A percentile compares a stretch with the other conserved stretches of the same genome.
Conservation (phyloP, 2,888 invertebrate species). For the Omphaloscelis lunosa region DNA sequence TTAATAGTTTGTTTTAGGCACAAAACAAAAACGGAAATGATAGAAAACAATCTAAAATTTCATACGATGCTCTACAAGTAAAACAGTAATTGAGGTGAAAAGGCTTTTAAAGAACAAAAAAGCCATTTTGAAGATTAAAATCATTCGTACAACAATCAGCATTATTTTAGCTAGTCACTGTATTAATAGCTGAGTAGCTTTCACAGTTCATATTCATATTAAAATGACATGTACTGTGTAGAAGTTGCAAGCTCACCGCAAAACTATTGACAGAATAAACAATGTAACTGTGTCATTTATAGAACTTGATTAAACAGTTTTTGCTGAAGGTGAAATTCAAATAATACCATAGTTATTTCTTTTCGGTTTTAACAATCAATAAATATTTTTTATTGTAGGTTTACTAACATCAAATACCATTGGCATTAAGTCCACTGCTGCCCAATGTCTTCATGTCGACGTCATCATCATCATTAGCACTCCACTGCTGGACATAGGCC, state of each 20-base stretch:
- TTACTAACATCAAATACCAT: not conserved
- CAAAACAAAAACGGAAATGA: not conserved
- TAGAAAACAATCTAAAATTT: not conserved
- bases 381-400: not conserved
- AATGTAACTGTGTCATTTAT: not conserved
- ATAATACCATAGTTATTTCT: not conserved
- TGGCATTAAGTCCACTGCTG: not conserved
- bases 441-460: not conserved
- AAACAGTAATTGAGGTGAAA: not conserved
- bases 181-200: conserved; percentile 3
- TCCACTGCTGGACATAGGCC: no score
- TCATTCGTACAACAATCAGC: not conserved
- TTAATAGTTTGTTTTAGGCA: no score
- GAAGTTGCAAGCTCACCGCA: not conserved
- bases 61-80: not conserved
- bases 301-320: not conserved
- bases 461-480: no score
- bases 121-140: conserved; percentile 10
- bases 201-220: not conserved
- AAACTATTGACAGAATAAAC: not conserved
- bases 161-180: conserved; percentile 21
- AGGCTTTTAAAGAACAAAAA: not conserved
- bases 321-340: not conserved
- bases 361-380: not conserved
- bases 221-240: not conserved